Conservation (phyloP, 1,140 invertebrate species). For the Drosophila tsacasi region DNA sequence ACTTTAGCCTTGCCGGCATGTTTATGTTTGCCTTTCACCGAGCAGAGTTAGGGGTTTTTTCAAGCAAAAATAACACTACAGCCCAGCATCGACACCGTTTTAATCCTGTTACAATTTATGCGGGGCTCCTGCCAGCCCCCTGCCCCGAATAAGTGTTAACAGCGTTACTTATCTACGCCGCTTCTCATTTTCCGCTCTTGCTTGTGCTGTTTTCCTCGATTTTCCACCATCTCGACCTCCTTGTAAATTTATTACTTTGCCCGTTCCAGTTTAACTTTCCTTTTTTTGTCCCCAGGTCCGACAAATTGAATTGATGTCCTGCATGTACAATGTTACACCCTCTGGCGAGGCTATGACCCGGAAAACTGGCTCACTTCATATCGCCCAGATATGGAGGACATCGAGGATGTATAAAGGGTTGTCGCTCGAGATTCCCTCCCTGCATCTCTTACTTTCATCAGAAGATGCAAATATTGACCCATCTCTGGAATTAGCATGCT, state of each 20-base stretch:
- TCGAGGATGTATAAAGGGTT: background rate
- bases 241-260: conserved; percentile 39
- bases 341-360: conserved; percentile 27
- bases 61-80: conserved; percentile 22
- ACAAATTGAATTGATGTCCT: conserved; percentile 52
- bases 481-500: conserved; percentile 27
- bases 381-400: conserved; percentile 10
- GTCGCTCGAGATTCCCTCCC: background rate
- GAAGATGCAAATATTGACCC: conserved; percentile 20
- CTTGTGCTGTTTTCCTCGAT: conserved; percentile 19
- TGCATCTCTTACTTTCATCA: background rate
- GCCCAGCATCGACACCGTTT: conserved; percentile 45
- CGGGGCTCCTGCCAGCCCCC: conserved; percentile 10
- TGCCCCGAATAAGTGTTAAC: conserved; percentile 45
- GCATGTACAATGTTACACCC: conserved; percentile 34
- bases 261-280: conserved; percentile 22
- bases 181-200: conserved; percentile 40
- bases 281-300: conserved; percentile 22
- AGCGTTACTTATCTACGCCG: conserved; percentile 47
- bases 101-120: conserved; percentile 47
- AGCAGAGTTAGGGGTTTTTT: conserved; percentile 29
- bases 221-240: conserved; percentile 20
- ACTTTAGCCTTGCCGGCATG: conserved; percentile 32
- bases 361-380: conserved; percentile 13
- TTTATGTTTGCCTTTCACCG: conserved; percentile 35